Conservation (phyloP, 1,140 invertebrate genomes). For the Lordiphosa collinella region DNA sequence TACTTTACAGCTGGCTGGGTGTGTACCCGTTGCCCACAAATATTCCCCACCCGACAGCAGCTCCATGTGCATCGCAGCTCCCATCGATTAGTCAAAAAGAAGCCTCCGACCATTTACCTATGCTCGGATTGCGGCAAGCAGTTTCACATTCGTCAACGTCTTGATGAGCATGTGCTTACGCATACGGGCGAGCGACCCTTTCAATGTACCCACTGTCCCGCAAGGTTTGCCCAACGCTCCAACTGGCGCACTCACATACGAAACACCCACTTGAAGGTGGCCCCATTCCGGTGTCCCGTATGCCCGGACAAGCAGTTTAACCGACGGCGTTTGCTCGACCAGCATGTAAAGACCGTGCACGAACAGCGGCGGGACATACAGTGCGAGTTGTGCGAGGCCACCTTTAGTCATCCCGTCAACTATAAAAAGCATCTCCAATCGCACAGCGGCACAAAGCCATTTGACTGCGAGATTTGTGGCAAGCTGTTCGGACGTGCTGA, state of each 20-base stretch:
- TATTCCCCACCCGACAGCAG: too few species aligned
- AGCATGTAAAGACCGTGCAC: constrained; percentile 90
- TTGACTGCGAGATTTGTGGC: constrained; percentile 91
- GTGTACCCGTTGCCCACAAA: too few species aligned
- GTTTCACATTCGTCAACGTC: constrained; percentile 88
- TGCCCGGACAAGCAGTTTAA: constrained; percentile 87
- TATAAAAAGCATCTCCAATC: constrained; percentile 90
- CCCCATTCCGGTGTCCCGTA: constrained; percentile 85
- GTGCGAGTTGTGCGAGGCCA: constrained; percentile 86
- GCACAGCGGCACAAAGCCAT: constrained; percentile 90
- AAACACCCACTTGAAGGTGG: constrained; percentile 89
- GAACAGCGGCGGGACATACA: constrained; percentile 89
- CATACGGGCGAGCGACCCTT: constrained; percentile 87
- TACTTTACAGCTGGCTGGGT: too few species aligned
- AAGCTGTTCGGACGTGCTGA: constrained; percentile 91
- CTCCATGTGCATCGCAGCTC: too few species aligned
- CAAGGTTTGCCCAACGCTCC: constrained; percentile 87
- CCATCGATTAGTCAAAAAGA: not conserved
- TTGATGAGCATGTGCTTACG: constrained; percentile 88
- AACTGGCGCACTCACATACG: constrained; percentile 90
- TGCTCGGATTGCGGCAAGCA: constrained; percentile 87
- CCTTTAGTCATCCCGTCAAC: constrained; percentile 91
- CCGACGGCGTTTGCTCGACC: constrained; percentile 86
- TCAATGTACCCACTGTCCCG: constrained; percentile 89
- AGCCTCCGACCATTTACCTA: constrained; percentile 76